Percentiles rank a stretch among this genome's conserved stretches.
Evolutionary conservation across 2,888 invertebrate species (phyloP).

Genomic region (Sinhomidia bicolor): DNA sequence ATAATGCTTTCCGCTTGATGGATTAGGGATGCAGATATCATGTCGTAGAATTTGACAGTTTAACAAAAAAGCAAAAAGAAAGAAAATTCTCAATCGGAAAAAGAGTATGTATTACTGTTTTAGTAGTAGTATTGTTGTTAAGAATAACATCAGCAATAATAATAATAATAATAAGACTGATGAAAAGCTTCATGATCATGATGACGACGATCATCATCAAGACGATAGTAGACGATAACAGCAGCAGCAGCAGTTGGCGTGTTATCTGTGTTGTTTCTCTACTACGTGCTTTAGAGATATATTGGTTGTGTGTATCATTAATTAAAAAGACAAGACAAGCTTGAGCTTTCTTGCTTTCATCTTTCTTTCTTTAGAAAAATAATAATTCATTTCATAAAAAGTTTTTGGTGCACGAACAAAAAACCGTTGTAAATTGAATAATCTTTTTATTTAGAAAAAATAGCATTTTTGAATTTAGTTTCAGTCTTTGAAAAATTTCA

Average conservation of each 20-base stretch:
- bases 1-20: slow-evolving; percentile 25
- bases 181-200: slow-evolving; percentile 1
- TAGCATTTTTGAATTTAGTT: no score
- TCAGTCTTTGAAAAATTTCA: no score
- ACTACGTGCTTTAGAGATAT: no score
- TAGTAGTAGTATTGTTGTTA: neutral
- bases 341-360: neutral
- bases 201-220: neutral
- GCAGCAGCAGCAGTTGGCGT: neutral
- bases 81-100: no score
- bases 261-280: neutral
- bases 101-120: no score
- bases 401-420: slow-evolving; percentile 2
- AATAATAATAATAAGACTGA: neutral
- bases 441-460: no score
- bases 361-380: neutral
- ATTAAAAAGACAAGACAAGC: neutral
- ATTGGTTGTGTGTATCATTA: slow-evolving; percentile 11
- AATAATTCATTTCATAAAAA: neutral
- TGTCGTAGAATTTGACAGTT: slow-evolving; percentile 9
- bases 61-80: slow-evolving; percentile 32
- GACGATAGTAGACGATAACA: neutral
- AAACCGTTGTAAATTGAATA: neutral
- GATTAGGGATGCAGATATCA: slow-evolving; percentile 33
- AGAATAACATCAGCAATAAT: neutral